Conservation (phyloP, 1,140 invertebrate species). For the Heliconius hewitsoni region DNA sequence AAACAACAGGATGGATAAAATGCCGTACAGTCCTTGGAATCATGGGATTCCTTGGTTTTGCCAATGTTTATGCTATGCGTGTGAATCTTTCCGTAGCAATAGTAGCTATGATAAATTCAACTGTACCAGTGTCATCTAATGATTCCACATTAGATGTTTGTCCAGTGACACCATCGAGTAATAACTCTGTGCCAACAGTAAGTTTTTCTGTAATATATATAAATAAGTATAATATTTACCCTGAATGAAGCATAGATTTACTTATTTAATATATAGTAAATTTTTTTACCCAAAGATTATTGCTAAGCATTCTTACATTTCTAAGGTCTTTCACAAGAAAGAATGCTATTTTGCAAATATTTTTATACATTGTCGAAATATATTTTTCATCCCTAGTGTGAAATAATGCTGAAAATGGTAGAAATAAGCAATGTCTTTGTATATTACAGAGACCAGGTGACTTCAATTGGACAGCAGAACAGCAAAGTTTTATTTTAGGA, state of each 20-base stretch:
- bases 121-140: conserved; percentile 82
- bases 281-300: too few species aligned
- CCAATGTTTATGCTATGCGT: conserved; percentile 94
- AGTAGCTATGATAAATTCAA: conserved; percentile 95
- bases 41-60: conserved; percentile 90
- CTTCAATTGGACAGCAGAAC: conserved; percentile 89
- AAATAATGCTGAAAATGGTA: background rate
- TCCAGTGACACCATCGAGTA: conserved; percentile 75
- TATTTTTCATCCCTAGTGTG: too few species aligned
- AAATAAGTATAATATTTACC: background rate
- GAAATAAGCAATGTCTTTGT: background rate
- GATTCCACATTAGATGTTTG: conserved; percentile 84
- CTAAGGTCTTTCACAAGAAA: too few species aligned
- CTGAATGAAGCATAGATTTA: too few species aligned
- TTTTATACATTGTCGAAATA: too few species aligned
- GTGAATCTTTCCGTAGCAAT: conserved; percentile 96
- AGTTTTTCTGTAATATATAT: conserved; percentile 11
- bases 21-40: conserved; percentile 89
- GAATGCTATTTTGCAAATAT: too few species aligned
- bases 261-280: too few species aligned
- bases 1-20: conserved; percentile 86
- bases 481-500: conserved; percentile 90
- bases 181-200: conserved; percentile 82
- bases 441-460: conserved; percentile 84
- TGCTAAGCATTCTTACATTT: too few species aligned